Evolutionary conservation across 2,888 invertebrate genomes (phyloP).

Genomic region (Pristionchus mayeri): DNA sequence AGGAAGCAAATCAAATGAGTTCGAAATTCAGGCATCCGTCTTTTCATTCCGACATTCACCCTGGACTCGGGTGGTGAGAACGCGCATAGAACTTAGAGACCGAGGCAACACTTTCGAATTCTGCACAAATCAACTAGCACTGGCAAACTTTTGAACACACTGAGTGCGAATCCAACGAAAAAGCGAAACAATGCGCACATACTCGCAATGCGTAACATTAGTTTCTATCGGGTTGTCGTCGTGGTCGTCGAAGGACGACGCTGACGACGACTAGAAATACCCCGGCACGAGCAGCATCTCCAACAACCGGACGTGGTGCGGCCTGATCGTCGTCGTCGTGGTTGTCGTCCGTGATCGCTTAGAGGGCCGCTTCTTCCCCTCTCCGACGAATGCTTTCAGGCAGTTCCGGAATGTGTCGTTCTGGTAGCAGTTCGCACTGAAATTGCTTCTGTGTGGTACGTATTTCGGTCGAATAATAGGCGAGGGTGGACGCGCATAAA

Average conservation of each 20-base stretch:
- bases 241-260: not conserved
- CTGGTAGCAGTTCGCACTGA: conserved; percentile 29
- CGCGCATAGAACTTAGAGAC: too few relatives aligned
- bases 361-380: not conserved
- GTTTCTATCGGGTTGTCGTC: not conserved
- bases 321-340: not conserved
- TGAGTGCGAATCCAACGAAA: conserved; percentile 29
- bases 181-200: not conserved
- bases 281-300: conserved; percentile 20
- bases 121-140: not conserved
- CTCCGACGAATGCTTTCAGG: conserved; percentile 7
- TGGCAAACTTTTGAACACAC: not conserved
- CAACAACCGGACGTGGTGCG: not conserved
- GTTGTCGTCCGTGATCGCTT: not conserved
- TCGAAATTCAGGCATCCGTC: too few relatives aligned
- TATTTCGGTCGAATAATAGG: not conserved
- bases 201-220: conserved; percentile 1
- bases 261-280: not conserved
- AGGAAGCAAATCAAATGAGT: not conserved
- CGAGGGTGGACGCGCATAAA: not conserved
- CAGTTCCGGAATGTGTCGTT: conserved; percentile 35
- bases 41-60: too few relatives aligned
- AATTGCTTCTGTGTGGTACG: not conserved
- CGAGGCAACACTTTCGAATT: too few relatives aligned
- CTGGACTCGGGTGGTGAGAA: too few relatives aligned